Conservation (phyloP, 1,140 invertebrate species). For the Drosophila malerkotliana region DNA sequence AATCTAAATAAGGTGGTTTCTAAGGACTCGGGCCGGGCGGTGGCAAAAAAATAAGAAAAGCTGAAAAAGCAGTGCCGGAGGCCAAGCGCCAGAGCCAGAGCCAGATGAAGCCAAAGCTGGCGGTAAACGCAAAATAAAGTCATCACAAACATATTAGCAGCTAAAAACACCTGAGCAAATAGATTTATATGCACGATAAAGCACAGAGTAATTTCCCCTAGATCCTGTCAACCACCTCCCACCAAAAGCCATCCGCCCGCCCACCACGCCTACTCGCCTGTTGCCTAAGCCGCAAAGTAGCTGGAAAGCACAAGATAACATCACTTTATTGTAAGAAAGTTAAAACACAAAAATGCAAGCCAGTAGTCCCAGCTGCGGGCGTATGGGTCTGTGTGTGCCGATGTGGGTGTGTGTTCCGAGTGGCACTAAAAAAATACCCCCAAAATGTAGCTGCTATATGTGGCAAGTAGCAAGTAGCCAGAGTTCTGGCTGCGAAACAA, state of each 20-base stretch:
- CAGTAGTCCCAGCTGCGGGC: slow-evolving; percentile 37
- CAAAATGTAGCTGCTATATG: slow-evolving; percentile 17
- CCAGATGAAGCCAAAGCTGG: slow-evolving; percentile 55
- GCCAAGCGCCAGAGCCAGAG: slow-evolving; percentile 10
- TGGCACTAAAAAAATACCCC: slow-evolving; percentile 52
- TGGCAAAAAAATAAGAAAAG: slow-evolving; percentile 50
- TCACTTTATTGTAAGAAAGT: slow-evolving; percentile 83
- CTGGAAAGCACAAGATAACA: slow-evolving; percentile 74
- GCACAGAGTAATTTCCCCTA: slow-evolving; percentile 81
- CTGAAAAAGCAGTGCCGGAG: slow-evolving; percentile 43
- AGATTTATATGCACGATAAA: slow-evolving; percentile 83
- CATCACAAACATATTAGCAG: slow-evolving; percentile 82
- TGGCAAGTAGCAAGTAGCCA: slow-evolving; percentile 3
- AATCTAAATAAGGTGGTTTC: slow-evolving; percentile 67
- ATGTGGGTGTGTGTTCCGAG: slow-evolving; percentile 7
- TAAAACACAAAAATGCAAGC: slow-evolving; percentile 81
- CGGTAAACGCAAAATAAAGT: slow-evolving; percentile 82
- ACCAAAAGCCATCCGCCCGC: slow-evolving; percentile 22
- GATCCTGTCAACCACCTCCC: slow-evolving; percentile 69
- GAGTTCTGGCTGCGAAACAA: slow-evolving; percentile 16
- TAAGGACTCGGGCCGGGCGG: slow-evolving; percentile 30
- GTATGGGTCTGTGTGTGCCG: slow-evolving; percentile 19
- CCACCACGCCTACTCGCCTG: slow-evolving; percentile 43
- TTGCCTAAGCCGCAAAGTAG: slow-evolving; percentile 82
- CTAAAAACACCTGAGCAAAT: slow-evolving; percentile 83